Evolutionary conservation across 1,140 invertebrate genomes (phyloP), one percentile per base, ranked within the genome.

Genomic region (Hyles vespertilio): DNA sequence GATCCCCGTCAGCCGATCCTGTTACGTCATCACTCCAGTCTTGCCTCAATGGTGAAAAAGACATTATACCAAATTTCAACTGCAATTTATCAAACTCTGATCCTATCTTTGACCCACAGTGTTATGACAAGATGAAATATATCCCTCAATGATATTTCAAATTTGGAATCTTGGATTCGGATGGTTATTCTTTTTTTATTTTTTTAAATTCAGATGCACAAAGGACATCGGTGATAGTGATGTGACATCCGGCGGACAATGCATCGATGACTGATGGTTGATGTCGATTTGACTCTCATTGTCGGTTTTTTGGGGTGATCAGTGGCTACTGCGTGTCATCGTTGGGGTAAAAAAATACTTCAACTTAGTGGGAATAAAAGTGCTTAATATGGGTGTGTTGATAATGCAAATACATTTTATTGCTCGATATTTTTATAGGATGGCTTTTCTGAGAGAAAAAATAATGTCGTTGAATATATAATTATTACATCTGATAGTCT

Each of bases 111-210:
- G 82, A 84, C 82, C 80, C n/a, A n/a, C 76, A 79, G 60, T 88
- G 79, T 88, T 88, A 88, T 88, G 85, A 88, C 85, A 88, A 78
- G 82, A 87, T 88, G 81, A 87, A 79, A 81, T 88, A 87, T 87
- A 79, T 84, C 70, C 72, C 63, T 66, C 69, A 74, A 86, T 86
- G 85, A 87, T 84, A 79, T 83, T 86, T 72, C 77, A 81, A 85
- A 87, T 75, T 65, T 73, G 63, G 71, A 73, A 79, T 78, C 34
- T 59, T 36, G 34, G 32, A 74, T 79, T 77, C 70, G 74, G 73
- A 36, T 36, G 36, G 36, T n/a, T n/a, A n/a, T n/a, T n/a, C n/a
- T n/a, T n/a, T n/a, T 74, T 83, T 83, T 82, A 44, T 54, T 54
- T 54, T 43, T 43, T 36, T 36, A 4, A 47, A 9, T 6, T 10